These are phyloP conservation scores for Scolanthus callimorphus DNA, from an alignment of 92 coral and sea anemone species.

Conservation along the genomic window DNA sequence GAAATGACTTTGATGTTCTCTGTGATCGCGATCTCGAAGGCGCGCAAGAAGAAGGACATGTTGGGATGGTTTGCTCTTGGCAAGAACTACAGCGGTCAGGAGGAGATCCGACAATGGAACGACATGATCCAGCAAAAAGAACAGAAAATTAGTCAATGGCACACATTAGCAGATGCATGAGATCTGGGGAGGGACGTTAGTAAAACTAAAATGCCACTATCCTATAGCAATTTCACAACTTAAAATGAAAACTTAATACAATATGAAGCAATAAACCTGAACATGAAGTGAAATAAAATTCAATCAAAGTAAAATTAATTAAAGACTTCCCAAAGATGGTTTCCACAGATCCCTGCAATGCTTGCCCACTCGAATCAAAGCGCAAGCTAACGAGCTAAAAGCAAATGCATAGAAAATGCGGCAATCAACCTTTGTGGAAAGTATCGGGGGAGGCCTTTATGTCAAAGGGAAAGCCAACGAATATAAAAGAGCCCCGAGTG, in stretches of 20 bases:
- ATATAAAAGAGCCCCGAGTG: too few relatives aligned
- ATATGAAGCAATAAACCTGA: not conserved
- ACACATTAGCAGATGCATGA: slow-evolving; percentile 75
- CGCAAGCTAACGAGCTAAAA: too few relatives aligned
- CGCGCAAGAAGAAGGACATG: slow-evolving; percentile 92
- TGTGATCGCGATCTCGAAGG: slow-evolving; percentile 85
- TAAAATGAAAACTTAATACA: not conserved
- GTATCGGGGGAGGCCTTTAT: too few relatives aligned
- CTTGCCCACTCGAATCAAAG: too few relatives aligned
- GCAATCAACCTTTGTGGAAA: too few relatives aligned
- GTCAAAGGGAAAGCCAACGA: too few relatives aligned
- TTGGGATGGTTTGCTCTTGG: slow-evolving; percentile 98
- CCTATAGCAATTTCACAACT: not conserved
- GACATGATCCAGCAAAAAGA: slow-evolving; percentile 98
- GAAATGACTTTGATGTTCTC: slow-evolving; percentile 89
- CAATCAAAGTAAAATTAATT: too few relatives aligned
- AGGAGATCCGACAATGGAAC: slow-evolving; percentile 96
- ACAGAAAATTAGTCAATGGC: slow-evolving; percentile 93
- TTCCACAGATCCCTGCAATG: too few relatives aligned
- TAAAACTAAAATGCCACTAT: not conserved
- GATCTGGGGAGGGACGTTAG: too few relatives aligned
- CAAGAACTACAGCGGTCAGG: slow-evolving; percentile 95
- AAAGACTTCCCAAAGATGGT: too few relatives aligned
- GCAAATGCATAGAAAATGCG: too few relatives aligned
- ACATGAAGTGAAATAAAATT: not conserved